Evolutionary conservation across 2,797 vertebrate species (phyloP).

Genomic region (Karalla daura): DNA sequence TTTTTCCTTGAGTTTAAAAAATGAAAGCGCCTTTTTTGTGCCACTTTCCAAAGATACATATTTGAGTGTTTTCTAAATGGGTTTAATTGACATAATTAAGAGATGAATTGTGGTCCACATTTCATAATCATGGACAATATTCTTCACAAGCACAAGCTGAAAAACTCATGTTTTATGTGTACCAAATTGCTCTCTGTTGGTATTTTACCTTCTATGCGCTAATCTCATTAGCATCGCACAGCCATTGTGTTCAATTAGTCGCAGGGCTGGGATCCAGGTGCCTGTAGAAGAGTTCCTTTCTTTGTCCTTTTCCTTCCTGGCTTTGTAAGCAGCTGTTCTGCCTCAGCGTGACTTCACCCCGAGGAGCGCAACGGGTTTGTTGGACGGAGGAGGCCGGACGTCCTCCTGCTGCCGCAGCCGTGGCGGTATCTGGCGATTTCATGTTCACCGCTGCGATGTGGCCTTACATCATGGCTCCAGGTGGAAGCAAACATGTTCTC

Average conservation of each 20-base stretch:
- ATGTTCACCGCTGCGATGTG: conserved; percentile 31
- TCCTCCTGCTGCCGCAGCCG: conserved; percentile 15
- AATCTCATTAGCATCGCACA: conserved; percentile 32
- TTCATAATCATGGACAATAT: too few relatives aligned
- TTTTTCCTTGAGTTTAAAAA: background rate
- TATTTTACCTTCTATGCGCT: too few relatives aligned
- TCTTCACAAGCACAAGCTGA: too few relatives aligned
- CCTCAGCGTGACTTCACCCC: conserved; percentile 21
- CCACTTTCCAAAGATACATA: background rate
- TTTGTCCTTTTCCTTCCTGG: conserved; percentile 73
- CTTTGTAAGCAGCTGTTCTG: conserved; percentile 69
- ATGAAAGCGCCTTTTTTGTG: background rate
- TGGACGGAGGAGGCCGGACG: conserved; percentile 2
- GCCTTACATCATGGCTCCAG: conserved; percentile 23
- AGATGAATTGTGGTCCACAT: background rate
- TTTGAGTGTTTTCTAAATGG: background rate
- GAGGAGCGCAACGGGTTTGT: conserved; percentile 32
- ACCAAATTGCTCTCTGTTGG: too few relatives aligned
- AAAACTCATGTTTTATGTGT: background rate
- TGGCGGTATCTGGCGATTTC: conserved; percentile 33
- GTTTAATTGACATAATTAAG: background rate
- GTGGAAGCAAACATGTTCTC: background rate
- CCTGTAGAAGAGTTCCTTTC: conserved; percentile 30
- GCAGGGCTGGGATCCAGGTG: conserved; percentile 40
- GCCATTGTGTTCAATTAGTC: conserved; percentile 57